Evolutionary conservation across 2,113 vertebrate species (phyloP).

Genomic region (Geococcyx californianus): DNA sequence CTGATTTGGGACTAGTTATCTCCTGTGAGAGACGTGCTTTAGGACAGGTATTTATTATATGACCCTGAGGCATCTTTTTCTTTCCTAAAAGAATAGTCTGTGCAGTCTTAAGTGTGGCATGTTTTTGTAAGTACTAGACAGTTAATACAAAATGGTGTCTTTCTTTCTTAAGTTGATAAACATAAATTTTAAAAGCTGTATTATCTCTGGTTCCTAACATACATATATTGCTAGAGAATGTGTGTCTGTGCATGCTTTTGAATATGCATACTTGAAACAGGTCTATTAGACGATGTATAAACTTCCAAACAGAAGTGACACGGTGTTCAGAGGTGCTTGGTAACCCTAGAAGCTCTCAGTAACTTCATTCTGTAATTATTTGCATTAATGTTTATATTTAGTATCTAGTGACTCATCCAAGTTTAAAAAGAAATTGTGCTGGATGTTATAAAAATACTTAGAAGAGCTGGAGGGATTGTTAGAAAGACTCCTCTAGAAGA

Average conservation of each 20-base stretch:
- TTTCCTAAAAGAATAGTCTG: not conserved
- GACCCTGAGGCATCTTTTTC: not conserved
- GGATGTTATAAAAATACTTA: not conserved
- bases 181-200: not conserved
- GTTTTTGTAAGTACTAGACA: not conserved
- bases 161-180: not conserved
- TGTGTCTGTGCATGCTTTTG: not conserved
- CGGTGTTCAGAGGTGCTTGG: not conserved
- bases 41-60: not conserved
- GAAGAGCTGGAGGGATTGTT: not conserved
- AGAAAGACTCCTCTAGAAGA: not conserved
- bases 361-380: not conserved
- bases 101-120: not conserved
- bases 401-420: not conserved
- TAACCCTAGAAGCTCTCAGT: not conserved
- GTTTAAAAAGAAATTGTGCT: not conserved
- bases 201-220: not conserved
- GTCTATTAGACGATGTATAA: not conserved
- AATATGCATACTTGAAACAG: not conserved
- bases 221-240: not conserved
- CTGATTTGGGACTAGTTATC: not conserved
- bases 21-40: not conserved
- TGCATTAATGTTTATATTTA: not conserved
- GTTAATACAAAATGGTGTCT: not conserved
- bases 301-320: not conserved